These are phyloP conservation scores for Nasonia oneida DNA, from an alignment of 2,888 invertebrate genomes.

Conservation along the genomic window DNA sequence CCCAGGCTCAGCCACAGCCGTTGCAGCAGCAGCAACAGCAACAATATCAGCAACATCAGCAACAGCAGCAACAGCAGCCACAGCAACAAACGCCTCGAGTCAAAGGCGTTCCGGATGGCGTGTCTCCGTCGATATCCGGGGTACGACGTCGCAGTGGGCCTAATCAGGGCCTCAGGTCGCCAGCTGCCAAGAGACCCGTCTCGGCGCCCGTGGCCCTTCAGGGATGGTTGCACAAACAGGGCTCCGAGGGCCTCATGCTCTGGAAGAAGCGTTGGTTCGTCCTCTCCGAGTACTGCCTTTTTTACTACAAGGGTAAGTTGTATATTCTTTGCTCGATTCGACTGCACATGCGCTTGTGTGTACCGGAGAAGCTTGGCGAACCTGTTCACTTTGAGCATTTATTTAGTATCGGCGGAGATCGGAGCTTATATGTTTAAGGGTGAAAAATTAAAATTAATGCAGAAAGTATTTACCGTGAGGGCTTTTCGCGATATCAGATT, in stretches of 20 bases:
- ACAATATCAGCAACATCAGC: constrained; percentile 16
- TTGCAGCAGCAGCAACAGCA: constrained; percentile 58
- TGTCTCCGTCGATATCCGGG: constrained; percentile 72
- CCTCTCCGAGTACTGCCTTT: constrained; percentile 94
- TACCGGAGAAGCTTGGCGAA: not conserved
- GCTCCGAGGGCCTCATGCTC: constrained; percentile 94
- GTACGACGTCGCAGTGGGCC: constrained; percentile 76
- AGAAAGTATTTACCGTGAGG: not conserved
- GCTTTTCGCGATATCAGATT: constrained; percentile 21
- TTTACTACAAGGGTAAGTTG: constrained; percentile 93
- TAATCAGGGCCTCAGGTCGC: constrained; percentile 87
- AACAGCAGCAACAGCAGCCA: constrained; percentile 36
- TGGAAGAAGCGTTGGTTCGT: constrained; percentile 98
- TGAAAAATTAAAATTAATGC: not conserved
- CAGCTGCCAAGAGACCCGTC: constrained; percentile 90
- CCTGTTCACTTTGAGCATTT: not conserved
- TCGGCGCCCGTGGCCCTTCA: constrained; percentile 92
- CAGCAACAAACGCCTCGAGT: constrained; percentile 71
- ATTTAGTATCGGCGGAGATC: not conserved
- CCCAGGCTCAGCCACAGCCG: constrained; percentile 58
- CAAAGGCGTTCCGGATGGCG: constrained; percentile 71
- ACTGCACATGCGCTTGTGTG: not conserved
- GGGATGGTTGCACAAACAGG: constrained; percentile 96
- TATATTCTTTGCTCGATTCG: not conserved
- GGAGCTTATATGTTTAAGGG: not conserved